phyloP scores from a whole-genome alignment of 2,888 invertebrate genomes.

The Latrodectus elegans region DNA sequence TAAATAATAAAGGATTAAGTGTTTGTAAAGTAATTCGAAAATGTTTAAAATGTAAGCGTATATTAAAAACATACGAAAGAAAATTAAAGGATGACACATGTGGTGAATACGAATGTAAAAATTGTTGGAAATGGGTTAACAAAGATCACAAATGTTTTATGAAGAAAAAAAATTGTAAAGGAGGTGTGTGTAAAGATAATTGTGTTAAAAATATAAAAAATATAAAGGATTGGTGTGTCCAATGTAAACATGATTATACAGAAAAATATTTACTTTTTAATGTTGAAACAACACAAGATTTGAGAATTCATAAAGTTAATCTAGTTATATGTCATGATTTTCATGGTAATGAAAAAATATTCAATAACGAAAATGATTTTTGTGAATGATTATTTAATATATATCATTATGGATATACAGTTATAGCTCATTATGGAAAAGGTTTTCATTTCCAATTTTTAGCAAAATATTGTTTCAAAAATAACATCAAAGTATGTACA shows the following conservation, averaged over 20 bases:
- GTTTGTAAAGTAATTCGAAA: neutral
- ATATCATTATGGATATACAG: neutral
- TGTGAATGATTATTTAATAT: neutral
- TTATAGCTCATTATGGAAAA: no score
- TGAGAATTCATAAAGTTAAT: neutral
- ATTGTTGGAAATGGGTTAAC: neutral
- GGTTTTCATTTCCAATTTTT: neutral
- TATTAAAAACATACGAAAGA: neutral
- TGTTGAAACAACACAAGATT: neutral
- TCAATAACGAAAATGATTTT: conserved; percentile 6
- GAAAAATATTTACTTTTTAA: neutral
- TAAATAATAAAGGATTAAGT: neutral
- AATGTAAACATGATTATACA: neutral
- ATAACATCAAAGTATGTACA: neutral
- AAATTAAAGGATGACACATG: neutral
- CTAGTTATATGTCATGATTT: neutral
- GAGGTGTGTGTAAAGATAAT: neutral
- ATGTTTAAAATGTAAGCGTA: neutral
- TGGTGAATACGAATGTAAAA: neutral
- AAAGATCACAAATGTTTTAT: neutral
- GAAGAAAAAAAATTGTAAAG: neutral
- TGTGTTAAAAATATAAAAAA: neutral
- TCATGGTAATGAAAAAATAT: neutral
- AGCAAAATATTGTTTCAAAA: neutral
- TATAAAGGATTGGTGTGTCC: neutral